Evolutionary conservation across 2,888 invertebrate species (phyloP), one percentile per base, ranked within the genome.

Genomic region (Coecobrya sp.): DNA sequence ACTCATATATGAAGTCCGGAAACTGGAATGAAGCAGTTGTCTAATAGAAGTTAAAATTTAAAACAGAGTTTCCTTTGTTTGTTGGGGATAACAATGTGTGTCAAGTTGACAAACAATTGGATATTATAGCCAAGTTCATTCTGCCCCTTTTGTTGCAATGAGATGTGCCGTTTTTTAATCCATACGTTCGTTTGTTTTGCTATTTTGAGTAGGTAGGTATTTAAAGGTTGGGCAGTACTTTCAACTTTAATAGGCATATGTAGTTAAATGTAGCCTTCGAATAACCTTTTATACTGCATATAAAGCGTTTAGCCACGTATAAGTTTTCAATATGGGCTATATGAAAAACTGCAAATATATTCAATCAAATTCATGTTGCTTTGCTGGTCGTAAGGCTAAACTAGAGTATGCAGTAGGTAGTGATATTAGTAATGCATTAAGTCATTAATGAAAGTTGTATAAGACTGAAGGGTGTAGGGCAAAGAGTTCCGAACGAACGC

Each of bases 21-120:
- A 65, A 65, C 76, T 76, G 22, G 73, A 42, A 16, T 45, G 22
- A 45, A 42, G n/a, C 45, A 45, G 76, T 45, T 76, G 8, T 76
- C 45, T n/a, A 36, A 36, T 42, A 7, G 5, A n/a, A n/a, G n/a
- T n/a, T n/a, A n/a, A n/a, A n/a, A n/a, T 36, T 36, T 4, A 36
- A 36, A 36, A 36, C 3, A n/a, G n/a, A n/a, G n/a, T n/a, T n/a
- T n/a, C 36, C 11, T 22, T 27, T 27, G 11, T 11, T 8, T 25
- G 3, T n/a, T n/a, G n/a, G n/a, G n/a, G 0, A 22, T 5, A 19
- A 45, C 11, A 45, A 76, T 45, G 0, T 76, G 42, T 76, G 76
- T 76, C 76, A 76, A 76, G 76, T 76, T 76, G 25, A 45, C 10
- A 65, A 27, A 65, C 65, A 65, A 65, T 59, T 55, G 55, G n/a